Percentiles rank a stretch among this genome's conserved stretches.
These are phyloP conservation scores for Mungos mungo DNA, from an alignment of 2,113 vertebrate species.

Conservation along the genomic window DNA sequence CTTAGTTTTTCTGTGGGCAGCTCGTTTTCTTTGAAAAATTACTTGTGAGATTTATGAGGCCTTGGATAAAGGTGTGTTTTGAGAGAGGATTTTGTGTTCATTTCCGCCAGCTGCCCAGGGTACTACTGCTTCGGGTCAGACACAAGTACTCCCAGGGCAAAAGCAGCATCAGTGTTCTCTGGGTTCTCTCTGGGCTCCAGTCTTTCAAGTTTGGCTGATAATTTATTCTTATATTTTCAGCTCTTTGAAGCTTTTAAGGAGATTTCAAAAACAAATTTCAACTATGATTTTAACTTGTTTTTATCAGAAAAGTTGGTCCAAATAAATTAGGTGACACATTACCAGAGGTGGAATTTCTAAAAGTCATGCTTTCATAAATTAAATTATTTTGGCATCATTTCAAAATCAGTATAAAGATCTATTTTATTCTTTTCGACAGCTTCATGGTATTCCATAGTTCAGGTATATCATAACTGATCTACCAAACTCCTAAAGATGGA, in stretches of 20 bases:
- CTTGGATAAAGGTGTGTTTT: neutral
- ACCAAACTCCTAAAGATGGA: neutral
- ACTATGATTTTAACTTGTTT: neutral
- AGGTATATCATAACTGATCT: conserved; percentile 9
- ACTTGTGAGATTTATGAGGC: neutral
- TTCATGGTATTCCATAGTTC: neutral
- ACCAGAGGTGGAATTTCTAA: neutral
- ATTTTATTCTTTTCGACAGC: neutral
- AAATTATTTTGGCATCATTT: conserved; percentile 16
- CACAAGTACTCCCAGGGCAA: neutral
- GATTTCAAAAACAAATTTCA: neutral
- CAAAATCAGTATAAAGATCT: neutral
- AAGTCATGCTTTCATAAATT: conserved; percentile 29
- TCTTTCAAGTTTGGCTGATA: neutral
- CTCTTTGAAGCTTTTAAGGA: neutral
- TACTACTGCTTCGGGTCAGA: neutral
- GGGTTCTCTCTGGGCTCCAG: neutral
- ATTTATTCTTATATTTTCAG: neutral
- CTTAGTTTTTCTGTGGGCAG: neutral
- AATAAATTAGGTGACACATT: neutral
- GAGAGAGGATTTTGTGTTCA: neutral
- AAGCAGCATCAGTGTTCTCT: neutral
- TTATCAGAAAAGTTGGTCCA: neutral
- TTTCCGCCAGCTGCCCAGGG: neutral
- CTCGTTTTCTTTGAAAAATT: conserved; percentile 31